Evolutionary conservation across 2,797 vertebrate species (phyloP).

Genomic region (Pitangus sulphuratus): DNA sequence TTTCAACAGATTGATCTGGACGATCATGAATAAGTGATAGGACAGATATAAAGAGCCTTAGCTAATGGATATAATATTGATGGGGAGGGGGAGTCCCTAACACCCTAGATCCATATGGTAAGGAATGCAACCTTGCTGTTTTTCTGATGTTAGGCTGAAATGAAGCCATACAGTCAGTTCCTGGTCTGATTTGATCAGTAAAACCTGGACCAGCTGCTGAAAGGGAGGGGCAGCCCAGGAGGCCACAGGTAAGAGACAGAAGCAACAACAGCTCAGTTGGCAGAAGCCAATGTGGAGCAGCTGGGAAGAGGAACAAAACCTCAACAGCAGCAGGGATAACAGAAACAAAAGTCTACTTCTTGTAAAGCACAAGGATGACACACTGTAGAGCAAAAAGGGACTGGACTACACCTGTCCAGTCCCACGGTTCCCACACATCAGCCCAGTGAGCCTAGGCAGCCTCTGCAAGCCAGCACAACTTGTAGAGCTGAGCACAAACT

Average conservation of each 20-base stretch:
- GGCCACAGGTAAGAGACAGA: background rate
- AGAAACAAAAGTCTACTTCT: background rate
- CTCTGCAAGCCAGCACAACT: background rate
- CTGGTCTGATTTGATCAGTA: background rate
- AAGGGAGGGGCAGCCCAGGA: background rate
- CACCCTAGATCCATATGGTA: background rate
- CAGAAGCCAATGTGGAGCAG: background rate
- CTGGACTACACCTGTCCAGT: background rate
- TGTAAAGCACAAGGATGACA: background rate
- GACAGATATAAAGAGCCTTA: slow-evolving; percentile 33
- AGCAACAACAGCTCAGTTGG: background rate
- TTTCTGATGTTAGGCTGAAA: slow-evolving; percentile 4
- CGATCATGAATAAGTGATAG: slow-evolving; percentile 75
- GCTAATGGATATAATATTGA: slow-evolving; percentile 60
- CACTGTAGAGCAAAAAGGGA: background rate
- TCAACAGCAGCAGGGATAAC: background rate
- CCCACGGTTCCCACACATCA: background rate
- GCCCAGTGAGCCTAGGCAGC: background rate
- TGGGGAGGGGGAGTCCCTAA: background rate
- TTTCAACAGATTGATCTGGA: slow-evolving; percentile 65
- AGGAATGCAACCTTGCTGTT: slow-evolving; percentile 11
- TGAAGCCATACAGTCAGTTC: background rate
- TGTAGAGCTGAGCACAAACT: background rate
- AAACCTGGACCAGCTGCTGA: background rate
- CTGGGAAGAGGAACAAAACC: background rate